Evolutionary conservation across 2,888 invertebrate genomes (phyloP).

Genomic region (Eilema griseolum): DNA sequence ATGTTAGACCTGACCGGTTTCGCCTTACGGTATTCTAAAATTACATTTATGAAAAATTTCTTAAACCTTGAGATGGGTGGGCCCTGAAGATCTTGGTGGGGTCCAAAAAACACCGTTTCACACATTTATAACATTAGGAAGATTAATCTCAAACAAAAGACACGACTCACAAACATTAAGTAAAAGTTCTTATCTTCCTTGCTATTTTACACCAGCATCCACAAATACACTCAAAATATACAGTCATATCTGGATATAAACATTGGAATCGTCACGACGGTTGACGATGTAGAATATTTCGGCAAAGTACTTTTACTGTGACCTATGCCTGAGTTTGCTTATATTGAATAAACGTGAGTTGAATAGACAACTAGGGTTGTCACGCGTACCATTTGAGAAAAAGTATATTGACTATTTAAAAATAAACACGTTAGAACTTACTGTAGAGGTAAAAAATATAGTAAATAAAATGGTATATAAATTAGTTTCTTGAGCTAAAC

Average conservation of each 20-base stretch:
- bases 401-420: neutral
- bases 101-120: too few relatives aligned
- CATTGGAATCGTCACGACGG: constrained; percentile 65
- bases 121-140: neutral
- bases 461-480: too few relatives aligned
- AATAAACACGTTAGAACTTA: neutral
- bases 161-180: neutral
- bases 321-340: constrained; percentile 85
- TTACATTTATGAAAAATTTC: too few relatives aligned
- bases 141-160: neutral
- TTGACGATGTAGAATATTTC: constrained; percentile 84
- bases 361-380: constrained; percentile 82
- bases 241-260: constrained; percentile 45
- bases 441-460: too few relatives aligned
- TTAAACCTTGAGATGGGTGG: too few relatives aligned
- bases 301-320: constrained; percentile 80
- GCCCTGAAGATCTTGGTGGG: too few relatives aligned
- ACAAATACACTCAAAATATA: constrained; percentile 25
- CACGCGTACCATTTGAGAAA: constrained; percentile 29
- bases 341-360: constrained; percentile 88
- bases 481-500: too few relatives aligned
- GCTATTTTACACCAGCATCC: neutral
- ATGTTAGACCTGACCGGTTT: too few relatives aligned
- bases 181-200: neutral
- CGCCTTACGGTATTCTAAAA: too few relatives aligned